Evolutionary conservation across 2,797 vertebrate species (phyloP).

Genomic region (Artibeus lituratus): DNA sequence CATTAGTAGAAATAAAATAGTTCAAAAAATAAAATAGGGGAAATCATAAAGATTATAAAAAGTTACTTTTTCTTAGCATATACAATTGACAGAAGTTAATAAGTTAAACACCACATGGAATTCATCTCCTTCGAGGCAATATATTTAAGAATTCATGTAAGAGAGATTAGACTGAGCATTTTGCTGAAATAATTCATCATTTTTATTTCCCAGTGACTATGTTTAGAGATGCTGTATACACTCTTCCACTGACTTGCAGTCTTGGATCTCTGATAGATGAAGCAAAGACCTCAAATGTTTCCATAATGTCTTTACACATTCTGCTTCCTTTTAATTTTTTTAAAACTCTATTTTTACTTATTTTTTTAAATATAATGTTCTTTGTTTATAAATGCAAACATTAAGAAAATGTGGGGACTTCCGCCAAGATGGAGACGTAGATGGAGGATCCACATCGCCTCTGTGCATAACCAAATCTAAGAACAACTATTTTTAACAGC

Average conservation of each 20-base stretch:
- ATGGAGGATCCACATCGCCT: no score
- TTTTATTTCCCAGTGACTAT: conserved; percentile 49
- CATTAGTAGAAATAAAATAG: conserved; percentile 43
- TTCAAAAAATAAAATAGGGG: conserved; percentile 28
- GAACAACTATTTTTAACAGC: no score
- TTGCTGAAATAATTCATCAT: conserved; percentile 42
- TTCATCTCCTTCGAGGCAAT: conserved; percentile 28
- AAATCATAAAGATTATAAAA: conserved; percentile 52
- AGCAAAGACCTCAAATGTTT: conserved; percentile 32
- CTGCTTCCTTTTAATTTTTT: neutral
- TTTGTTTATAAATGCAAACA: neutral
- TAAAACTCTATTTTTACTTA: neutral
- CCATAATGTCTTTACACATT: neutral
- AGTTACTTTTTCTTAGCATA: neutral
- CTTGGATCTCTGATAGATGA: neutral
- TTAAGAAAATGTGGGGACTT: neutral
- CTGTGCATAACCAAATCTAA: no score
- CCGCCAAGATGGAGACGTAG: no score
- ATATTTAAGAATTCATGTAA: conserved; percentile 35
- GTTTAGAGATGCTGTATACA: neutral
- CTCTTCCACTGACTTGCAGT: neutral
- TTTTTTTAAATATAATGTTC: neutral
- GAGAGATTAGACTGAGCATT: neutral
- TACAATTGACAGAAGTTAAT: conserved; percentile 23
- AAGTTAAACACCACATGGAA: neutral